Evolutionary conservation across 2,113 vertebrate genomes (phyloP), one percentile per base, ranked within the genome.

Genomic region (Sardina pilchardus): DNA sequence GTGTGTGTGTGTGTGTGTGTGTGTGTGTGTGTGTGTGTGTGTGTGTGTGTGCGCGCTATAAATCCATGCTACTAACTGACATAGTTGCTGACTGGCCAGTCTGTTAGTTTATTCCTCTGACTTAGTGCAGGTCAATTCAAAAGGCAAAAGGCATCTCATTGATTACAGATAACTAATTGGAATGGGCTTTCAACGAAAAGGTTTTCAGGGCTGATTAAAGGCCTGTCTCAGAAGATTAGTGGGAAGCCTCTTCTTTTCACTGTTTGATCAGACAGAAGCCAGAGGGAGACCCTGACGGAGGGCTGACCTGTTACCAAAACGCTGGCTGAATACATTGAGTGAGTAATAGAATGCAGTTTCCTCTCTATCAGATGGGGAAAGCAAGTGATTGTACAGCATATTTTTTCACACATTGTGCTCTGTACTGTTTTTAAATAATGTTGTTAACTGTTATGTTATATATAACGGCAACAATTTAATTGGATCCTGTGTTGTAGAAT

Each of bases 141-240:
- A 10, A 10, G 26, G n/a, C 63, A 67, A 67, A 30, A 17, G 71
- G 71, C 34, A 36, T 12, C 14, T 14, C 30, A 78, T 78, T 78
- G 71, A 78, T 78, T 39, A 78, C 71, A 17, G 34, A 78, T 78
- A 36, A 4, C 30, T 78, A 78, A 78, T 78, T 78, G 71, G 30
- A 78, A 78, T 16, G 10, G 34, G 30, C 71, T 34, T 36, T 34
- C 16, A 78, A 78, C 16, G 67, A 36, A 71, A 78, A 78, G 71
- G 30, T 78, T 36, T 78, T 78, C 71, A 78, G 71, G 71, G 26
- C 16, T 78, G 71, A 78, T 78, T 36, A 78, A 34, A 17, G 71
- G 2, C 4, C 30, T 78, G 71, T 78, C 30, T 36, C 14, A 36
- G 71, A 36, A 78, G 71, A 78, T 78, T 36, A 36, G 71, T 36